Evolutionary conservation across 2,888 invertebrate genomes (phyloP).

Genomic region (Torymus tubicola): DNA sequence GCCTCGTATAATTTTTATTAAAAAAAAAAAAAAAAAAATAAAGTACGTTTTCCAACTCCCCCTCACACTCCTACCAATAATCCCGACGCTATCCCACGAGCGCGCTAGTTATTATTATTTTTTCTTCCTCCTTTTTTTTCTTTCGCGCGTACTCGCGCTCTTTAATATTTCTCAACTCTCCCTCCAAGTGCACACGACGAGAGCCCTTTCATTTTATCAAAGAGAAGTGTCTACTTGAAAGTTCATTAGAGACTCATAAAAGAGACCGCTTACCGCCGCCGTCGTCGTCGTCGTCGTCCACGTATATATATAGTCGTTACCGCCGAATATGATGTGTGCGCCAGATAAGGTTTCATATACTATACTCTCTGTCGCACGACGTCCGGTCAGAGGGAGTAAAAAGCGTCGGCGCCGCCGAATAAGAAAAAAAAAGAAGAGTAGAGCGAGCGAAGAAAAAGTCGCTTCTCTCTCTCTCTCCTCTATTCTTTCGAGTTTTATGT

Average conservation of each 20-base stretch:
- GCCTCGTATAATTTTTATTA: too few species aligned
- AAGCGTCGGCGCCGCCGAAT: neutral
- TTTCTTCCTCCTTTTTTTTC: too few species aligned
- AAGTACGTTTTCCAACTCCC: too few species aligned
- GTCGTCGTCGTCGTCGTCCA: too few species aligned
- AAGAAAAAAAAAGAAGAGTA: neutral
- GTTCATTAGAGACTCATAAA: slow-evolving; percentile 56
- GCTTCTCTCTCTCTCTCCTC: neutral
- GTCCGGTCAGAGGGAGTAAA: neutral
- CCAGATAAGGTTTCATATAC: slow-evolving; percentile 37
- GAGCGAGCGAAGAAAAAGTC: neutral
- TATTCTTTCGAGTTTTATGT: slow-evolving; percentile 45
- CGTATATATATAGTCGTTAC: neutral
- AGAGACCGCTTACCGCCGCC: neutral
- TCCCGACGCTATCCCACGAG: too few species aligned
- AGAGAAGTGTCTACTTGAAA: slow-evolving; percentile 55
- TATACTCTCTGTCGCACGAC: slow-evolving; percentile 7
- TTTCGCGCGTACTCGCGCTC: slow-evolving; percentile 7
- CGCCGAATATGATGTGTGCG: slow-evolving; percentile 44
- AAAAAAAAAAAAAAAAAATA: too few species aligned
- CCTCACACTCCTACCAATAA: too few species aligned
- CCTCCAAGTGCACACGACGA: neutral
- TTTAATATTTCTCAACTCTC: slow-evolving; percentile 45
- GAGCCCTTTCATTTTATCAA: slow-evolving; percentile 44
- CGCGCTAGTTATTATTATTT: slow-evolving; percentile 8